Conservation (phyloP, 2,888 invertebrate species). For the Drosophila mercatorum region DNA sequence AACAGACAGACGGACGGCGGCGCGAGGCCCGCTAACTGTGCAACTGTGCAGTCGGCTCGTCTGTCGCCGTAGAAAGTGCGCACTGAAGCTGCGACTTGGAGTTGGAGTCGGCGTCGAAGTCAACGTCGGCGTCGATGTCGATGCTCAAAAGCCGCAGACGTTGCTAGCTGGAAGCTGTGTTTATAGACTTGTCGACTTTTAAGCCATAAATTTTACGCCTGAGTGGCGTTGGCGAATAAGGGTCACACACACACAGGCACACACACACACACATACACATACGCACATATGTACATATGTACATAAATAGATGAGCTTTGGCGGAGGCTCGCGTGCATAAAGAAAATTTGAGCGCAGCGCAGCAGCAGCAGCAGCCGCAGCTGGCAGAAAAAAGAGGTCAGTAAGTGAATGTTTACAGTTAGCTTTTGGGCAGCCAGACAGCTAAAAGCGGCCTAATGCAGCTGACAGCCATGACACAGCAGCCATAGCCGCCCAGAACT, state of each 20-base stretch:
- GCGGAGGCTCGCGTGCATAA: constrained; percentile 72
- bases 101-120: background rate
- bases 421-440: constrained; percentile 75
- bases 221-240: constrained; percentile 79
- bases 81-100: constrained; percentile 37
- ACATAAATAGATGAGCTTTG: constrained; percentile 50
- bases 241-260: constrained; percentile 66
- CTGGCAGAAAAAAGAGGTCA: constrained; percentile 68
- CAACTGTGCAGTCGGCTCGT: constrained; percentile 35
- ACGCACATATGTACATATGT: constrained; percentile 25
- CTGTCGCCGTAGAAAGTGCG: constrained; percentile 72
- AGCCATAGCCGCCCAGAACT: constrained; percentile 67
- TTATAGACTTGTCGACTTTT: constrained; percentile 79
- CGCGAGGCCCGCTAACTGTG: constrained; percentile 13
- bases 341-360: constrained; percentile 65
- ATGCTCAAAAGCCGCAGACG: constrained; percentile 44
- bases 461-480: constrained; percentile 75
- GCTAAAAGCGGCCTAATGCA: constrained; percentile 66
- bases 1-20: constrained; percentile 60
- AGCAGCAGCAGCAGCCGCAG: constrained; percentile 3
- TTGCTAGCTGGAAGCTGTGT: constrained; percentile 77
- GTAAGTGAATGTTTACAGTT: constrained; percentile 79
- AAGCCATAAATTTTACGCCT: constrained; percentile 81
- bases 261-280: constrained; percentile 26
- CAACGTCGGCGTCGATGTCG: constrained; percentile 32